Evolutionary conservation across 2,888 invertebrate genomes (phyloP).

Genomic region (Dilophus febrilis): DNA sequence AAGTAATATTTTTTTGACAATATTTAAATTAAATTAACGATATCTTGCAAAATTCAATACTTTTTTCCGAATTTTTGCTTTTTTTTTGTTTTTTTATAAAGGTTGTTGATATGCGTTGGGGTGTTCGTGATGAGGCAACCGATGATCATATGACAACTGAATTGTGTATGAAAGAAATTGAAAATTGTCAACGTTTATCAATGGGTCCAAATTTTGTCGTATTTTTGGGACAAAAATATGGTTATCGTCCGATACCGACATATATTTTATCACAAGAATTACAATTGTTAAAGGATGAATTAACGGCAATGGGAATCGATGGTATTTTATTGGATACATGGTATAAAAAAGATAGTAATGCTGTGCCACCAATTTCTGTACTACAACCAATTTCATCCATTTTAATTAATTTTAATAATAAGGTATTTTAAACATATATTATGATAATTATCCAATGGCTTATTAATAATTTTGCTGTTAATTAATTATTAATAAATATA

Average conservation of each 20-base stretch:
- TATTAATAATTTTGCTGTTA: not conserved
- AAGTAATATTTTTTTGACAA: constrained; percentile 39
- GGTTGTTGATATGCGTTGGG: constrained; percentile 99
- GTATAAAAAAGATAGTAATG: constrained; percentile 93
- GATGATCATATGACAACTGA: constrained; percentile 99
- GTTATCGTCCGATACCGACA: constrained; percentile 93
- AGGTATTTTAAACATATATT: constrained; percentile 37
- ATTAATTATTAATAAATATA: not conserved
- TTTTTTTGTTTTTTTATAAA: constrained; percentile 21
- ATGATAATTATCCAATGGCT: not conserved
- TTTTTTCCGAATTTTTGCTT: not conserved
- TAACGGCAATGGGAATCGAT: constrained; percentile 67
- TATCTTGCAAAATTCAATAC: not conserved
- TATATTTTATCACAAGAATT: constrained; percentile 85
- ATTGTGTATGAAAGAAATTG: constrained; percentile 93
- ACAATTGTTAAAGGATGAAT: constrained; percentile 68
- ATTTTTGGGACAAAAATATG: constrained; percentile 95
- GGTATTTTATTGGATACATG: constrained; percentile 73
- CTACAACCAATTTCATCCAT: constrained; percentile 95
- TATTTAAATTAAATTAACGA: not conserved
- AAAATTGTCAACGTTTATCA: constrained; percentile 89
- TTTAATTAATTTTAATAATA: constrained; percentile 92
- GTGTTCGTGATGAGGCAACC: constrained; percentile 93
- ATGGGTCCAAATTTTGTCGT: constrained; percentile 98
- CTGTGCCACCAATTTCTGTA: constrained; percentile 87